Evolutionary conservation across 1,140 invertebrate species (phyloP).

Genomic region (Neodiprion virginianus): DNA sequence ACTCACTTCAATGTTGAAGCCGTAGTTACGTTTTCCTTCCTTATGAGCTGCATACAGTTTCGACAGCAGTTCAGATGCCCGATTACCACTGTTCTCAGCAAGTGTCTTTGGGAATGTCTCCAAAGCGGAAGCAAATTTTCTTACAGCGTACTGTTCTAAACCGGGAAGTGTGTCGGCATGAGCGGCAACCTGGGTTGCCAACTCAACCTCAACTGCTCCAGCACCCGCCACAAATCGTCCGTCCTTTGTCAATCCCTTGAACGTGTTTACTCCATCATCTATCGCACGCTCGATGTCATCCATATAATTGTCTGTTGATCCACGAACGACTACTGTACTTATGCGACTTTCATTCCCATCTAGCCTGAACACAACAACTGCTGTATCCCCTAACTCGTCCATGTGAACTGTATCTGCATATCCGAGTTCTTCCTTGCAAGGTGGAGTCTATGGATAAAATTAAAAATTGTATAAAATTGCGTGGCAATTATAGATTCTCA

Average conservation of each 20-base stretch:
- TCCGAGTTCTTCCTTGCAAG: conserved; percentile 90
- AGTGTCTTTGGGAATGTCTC: conserved; percentile 91
- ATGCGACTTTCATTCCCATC: conserved; percentile 83
- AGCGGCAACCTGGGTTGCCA: conserved; percentile 84
- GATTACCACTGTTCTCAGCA: conserved; percentile 93
- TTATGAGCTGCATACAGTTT: conserved; percentile 92
- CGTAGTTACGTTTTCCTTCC: conserved; percentile 82
- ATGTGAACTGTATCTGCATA: conserved; percentile 90
- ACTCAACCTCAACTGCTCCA: conserved; percentile 93
- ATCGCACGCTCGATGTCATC: conserved; percentile 98
- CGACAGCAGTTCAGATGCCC: conserved; percentile 87
- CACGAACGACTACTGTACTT: conserved; percentile 92
- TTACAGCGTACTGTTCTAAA: conserved; percentile 95
- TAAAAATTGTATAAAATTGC: conserved; percentile 21
- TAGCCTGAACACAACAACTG: conserved; percentile 90
- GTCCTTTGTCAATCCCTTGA: conserved; percentile 80
- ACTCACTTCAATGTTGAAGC: conserved; percentile 87
- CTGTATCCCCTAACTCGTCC: conserved; percentile 96
- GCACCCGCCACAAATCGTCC: conserved; percentile 89
- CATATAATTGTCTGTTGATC: conserved; percentile 98
- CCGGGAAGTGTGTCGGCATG: conserved; percentile 93
- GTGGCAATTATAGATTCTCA: not conserved
- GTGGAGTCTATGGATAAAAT: conserved; percentile 65
- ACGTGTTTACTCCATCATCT: conserved; percentile 99
- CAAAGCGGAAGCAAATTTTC: conserved; percentile 92